Evolutionary conservation across 2,797 vertebrate genomes (phyloP), one percentile per base, ranked within the genome.

Genomic region (Pachyuromys duprasi): DNA sequence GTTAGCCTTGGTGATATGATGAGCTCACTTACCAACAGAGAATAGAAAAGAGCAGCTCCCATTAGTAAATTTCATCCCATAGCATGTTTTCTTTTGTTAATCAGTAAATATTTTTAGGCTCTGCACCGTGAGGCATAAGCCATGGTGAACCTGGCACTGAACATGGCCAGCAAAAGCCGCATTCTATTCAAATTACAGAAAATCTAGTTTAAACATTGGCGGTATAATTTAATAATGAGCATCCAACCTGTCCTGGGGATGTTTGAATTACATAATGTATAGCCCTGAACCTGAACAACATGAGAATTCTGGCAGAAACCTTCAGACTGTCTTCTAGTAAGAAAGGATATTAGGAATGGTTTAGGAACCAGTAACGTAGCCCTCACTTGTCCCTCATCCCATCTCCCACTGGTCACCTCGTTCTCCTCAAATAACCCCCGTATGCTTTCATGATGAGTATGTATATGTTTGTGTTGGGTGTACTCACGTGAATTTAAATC

Each of bases 151-250:
- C 70, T 26, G 45, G 17, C 62, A 78, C 62, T 92, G 74, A 91
- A 57, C 11, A 45, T 3, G 2, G 20, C 62, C 8, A 67, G 45
- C 70, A 86, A 15, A 78, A 72, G 11, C 18, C 33, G 26, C 14
- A 13, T 57, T 78, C 76, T 78, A 3, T 63, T 86, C 80, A 91
- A 26, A 92, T 89, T 89, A 82, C 24, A 87, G 12, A 80, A 95
- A 87, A 42, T 7, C 76, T 39, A 90, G 60, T 60, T 49, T 63
- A 93, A 76, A 90, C 42, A 42, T 3, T 42, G 49, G 26, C 74
- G 75, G 76, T n/a, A 89, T 9, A 5, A 55, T 72, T 87, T 91
- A 42, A 82, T 17, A 90, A 36, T 57, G 15, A 89, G 20, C 60
- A 76, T 76, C 84, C 11, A 62, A 45, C 26, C 60, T 75, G 36